A percentile compares a stretch with the other conserved stretches of the same genome.
These are phyloP conservation scores for Vesta saturnalis DNA, from an alignment of 2,888 invertebrate genomes.

Conservation along the genomic window DNA sequence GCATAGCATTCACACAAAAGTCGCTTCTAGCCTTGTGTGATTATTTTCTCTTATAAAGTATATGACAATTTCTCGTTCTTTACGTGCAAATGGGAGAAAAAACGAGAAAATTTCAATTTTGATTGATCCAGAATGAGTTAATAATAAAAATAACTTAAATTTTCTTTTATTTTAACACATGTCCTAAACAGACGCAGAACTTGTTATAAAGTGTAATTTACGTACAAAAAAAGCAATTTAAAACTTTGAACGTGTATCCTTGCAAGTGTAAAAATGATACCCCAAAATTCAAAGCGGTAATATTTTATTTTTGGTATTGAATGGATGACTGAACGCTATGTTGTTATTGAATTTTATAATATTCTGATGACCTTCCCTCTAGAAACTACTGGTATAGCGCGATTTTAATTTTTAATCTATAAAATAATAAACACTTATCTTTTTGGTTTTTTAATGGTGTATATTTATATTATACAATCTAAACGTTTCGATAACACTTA, in stretches of 20 bases:
- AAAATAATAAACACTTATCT: no score
- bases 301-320: constrained; percentile 9
- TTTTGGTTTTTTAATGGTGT: no score
- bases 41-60: not conserved
- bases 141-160: not conserved
- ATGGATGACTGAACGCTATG: no score
- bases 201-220: constrained; percentile 9
- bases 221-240: constrained; percentile 4
- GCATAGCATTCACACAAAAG: not conserved
- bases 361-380: no score
- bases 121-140: not conserved
- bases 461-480: no score
- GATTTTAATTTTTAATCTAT: no score
- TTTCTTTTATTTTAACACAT: constrained; percentile 6
- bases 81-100: not conserved
- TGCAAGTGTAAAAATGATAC: constrained; percentile 7
- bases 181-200: not conserved
- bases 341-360: no score
- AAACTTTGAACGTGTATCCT: not conserved
- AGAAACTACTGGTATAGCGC: no score
- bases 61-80: not conserved
- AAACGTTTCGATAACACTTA: no score
- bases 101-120: not conserved
- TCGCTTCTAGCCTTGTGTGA: no score
- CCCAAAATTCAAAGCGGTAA: not conserved